phyloP scores from a whole-genome alignment of 2,888 invertebrate genomes.

The Papilio demoleus region DNA sequence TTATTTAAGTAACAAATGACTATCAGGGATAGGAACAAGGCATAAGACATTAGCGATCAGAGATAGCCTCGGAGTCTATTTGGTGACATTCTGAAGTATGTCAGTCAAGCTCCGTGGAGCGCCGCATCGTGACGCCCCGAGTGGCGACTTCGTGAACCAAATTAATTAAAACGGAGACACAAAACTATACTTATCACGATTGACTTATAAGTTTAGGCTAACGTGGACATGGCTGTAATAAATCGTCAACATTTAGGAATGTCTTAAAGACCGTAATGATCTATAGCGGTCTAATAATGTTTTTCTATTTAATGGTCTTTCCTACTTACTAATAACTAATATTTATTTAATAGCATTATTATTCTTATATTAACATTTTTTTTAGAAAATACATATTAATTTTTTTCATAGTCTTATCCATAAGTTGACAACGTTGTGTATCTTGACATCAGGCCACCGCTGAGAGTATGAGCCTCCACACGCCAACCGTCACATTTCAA shows the following conservation, averaged over 20 bases:
- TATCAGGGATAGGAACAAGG: slow-evolving; percentile 38
- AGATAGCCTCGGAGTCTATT: slow-evolving; percentile 71
- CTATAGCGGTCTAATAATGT: too few relatives aligned
- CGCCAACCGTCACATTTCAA: slow-evolving; percentile 81
- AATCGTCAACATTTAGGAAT: background rate
- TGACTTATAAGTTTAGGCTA: slow-evolving; percentile 61
- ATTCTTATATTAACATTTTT: too few relatives aligned
- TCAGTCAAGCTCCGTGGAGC: slow-evolving; percentile 72
- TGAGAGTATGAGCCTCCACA: slow-evolving; percentile 73
- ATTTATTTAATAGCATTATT: too few relatives aligned
- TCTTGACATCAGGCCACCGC: slow-evolving; percentile 72
- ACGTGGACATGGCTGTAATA: slow-evolving; percentile 60
- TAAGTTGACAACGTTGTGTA: slow-evolving; percentile 63
- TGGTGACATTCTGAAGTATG: slow-evolving; percentile 83
- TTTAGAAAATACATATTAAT: too few relatives aligned
- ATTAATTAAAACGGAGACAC: slow-evolving; percentile 83
- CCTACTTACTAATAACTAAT: too few relatives aligned
- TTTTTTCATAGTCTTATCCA: slow-evolving; percentile 57
- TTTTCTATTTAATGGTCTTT: too few relatives aligned
- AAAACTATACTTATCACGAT: slow-evolving; percentile 81
- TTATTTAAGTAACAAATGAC: slow-evolving; percentile 54
- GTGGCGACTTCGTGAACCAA: slow-evolving; percentile 83
- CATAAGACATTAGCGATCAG: slow-evolving; percentile 56
- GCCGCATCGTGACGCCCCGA: slow-evolving; percentile 79
- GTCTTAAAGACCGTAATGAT: too few relatives aligned